Evolutionary conservation across 1,140 invertebrate genomes (phyloP).

Genomic region (Apis cerana): DNA sequence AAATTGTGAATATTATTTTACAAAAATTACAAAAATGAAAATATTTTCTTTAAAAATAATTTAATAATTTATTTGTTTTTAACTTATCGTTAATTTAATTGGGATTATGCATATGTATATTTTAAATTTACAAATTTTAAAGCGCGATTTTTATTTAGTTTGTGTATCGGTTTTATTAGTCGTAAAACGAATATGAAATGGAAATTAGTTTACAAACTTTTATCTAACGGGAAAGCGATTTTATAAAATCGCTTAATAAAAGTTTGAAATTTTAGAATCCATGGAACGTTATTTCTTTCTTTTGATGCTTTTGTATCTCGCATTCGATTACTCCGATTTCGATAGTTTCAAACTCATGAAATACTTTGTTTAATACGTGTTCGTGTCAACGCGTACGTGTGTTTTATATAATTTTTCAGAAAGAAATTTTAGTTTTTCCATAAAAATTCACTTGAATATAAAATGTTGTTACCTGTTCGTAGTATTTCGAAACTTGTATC

Average conservation of each 20-base stretch:
- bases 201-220: not conserved
- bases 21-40: too few relatives aligned
- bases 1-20: too few relatives aligned
- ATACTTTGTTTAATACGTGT: not conserved
- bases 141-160: too few relatives aligned
- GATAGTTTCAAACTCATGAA: not conserved
- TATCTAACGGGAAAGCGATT: not conserved
- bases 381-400: not conserved
- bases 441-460: not conserved
- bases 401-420: not conserved
- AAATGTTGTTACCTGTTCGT: not conserved
- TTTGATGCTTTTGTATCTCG: not conserved
- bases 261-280: not conserved
- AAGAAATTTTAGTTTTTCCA: not conserved
- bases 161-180: too few relatives aligned
- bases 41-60: not conserved
- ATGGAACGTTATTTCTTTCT: not conserved
- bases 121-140: too few relatives aligned
- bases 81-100: not conserved
- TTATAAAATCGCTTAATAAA: not conserved
- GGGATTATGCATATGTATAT: not conserved
- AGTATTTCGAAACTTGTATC: too few relatives aligned
- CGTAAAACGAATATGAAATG: not conserved
- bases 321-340: not conserved
- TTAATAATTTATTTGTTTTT: not conserved